Conservation (phyloP, 2,888 invertebrate species). For the Athalia rosae region DNA sequence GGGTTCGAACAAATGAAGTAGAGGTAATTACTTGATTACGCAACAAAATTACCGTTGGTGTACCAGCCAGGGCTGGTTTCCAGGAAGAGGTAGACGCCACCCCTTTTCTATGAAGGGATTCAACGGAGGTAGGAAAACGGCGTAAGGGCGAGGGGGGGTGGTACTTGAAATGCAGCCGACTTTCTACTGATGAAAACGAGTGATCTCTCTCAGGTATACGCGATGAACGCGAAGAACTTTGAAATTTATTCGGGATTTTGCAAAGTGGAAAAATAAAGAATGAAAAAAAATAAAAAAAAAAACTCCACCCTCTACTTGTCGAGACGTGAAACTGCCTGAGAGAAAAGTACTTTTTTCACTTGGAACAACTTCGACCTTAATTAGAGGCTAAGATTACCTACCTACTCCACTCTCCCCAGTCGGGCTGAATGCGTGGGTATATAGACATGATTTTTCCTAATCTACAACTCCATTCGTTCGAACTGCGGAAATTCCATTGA, state of each 20-base stretch:
- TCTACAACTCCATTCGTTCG: slow-evolving; percentile 44
- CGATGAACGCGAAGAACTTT: slow-evolving; percentile 30
- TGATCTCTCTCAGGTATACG: background rate
- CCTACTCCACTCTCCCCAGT: background rate
- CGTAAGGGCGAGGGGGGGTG: slow-evolving; percentile 11
- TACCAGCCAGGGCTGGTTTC: background rate
- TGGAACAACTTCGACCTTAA: slow-evolving; percentile 36
- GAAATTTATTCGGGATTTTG: slow-evolving; percentile 30
- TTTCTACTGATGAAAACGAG: slow-evolving; percentile 29
- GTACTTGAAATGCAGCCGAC: slow-evolving; percentile 41
- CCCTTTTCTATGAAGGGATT: background rate
- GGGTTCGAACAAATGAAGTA: background rate
- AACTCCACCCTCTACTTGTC: background rate
- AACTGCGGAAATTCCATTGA: slow-evolving; percentile 43
- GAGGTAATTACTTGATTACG: slow-evolving; percentile 36
- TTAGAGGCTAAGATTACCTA: slow-evolving; percentile 26
- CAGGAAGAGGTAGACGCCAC: no score
- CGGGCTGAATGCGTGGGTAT: slow-evolving; percentile 8
- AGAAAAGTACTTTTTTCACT: slow-evolving; percentile 41
- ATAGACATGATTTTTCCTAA: slow-evolving; percentile 44
- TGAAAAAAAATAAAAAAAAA: background rate
- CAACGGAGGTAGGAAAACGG: background rate
- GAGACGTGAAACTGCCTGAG: slow-evolving; percentile 1
- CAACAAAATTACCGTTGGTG: slow-evolving; percentile 18
- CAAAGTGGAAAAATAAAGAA: slow-evolving; percentile 5